A percentile compares a stretch with the other conserved stretches of the same genome.
Evolutionary conservation across 2,888 invertebrate genomes (phyloP).

Genomic region (Drepanosiphum platanoidis): DNA sequence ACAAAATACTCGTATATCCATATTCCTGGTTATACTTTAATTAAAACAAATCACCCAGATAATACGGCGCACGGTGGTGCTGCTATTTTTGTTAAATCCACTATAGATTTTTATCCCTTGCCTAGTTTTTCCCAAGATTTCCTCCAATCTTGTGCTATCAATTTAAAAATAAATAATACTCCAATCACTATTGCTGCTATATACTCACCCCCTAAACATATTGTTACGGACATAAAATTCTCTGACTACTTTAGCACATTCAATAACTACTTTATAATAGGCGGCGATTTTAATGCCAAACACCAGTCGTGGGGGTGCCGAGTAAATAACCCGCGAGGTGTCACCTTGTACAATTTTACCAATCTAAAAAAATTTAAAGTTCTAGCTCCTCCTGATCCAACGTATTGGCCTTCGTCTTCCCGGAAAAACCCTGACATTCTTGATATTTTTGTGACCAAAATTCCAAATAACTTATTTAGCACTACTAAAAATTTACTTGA

Average conservation of each 20-base stretch:
- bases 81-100: neutral
- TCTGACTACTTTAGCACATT: conserved; percentile 9
- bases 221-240: neutral
- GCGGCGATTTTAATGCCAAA: neutral
- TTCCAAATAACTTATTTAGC: neutral
- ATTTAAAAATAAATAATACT: neutral
- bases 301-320: no score
- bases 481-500: conserved; percentile 6
- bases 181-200: conserved; percentile 2
- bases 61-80: no score
- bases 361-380: conserved; percentile 35
- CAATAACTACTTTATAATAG: neutral
- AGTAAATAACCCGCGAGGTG: no score
- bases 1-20: neutral
- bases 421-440: conserved; percentile 6
- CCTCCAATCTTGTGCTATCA: conserved; percentile 7
- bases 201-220: conserved; percentile 6
- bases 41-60: conserved; percentile 1
- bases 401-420: neutral
- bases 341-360: no score
- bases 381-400: neutral
- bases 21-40: neutral
- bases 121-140: neutral
- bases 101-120: neutral
- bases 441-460: neutral